Evolutionary conservation across 1,140 invertebrate genomes (phyloP).

Genomic region (Lineus longissimus): DNA sequence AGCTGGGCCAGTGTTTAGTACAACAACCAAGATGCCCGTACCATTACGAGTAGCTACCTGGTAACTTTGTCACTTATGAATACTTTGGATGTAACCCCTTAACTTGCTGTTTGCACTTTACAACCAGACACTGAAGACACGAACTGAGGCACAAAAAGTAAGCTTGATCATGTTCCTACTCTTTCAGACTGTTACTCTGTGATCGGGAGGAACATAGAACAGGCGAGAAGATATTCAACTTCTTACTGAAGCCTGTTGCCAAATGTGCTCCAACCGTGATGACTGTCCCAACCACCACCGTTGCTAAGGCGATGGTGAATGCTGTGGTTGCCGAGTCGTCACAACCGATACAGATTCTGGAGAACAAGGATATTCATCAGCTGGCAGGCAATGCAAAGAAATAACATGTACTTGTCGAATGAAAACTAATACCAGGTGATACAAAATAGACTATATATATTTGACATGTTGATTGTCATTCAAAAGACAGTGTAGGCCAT

Average conservation of each 20-base stretch:
- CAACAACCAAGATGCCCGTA: neutral
- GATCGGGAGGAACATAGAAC: constrained; percentile 42
- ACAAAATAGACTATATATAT: too few relatives aligned
- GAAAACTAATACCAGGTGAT: too few relatives aligned
- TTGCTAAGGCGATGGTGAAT: constrained; percentile 45
- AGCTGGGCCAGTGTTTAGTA: neutral
- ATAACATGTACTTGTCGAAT: too few relatives aligned
- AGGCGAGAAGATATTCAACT: constrained; percentile 32
- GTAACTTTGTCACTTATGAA: neutral
- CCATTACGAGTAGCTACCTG: neutral
- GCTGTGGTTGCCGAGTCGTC: constrained; percentile 25
- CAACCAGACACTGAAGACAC: neutral
- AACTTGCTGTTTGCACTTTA: neutral
- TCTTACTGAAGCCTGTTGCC: constrained; percentile 39
- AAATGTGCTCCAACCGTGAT: constrained; percentile 46
- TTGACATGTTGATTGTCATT: too few relatives aligned
- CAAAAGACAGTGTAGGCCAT: too few relatives aligned
- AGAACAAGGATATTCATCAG: constrained; percentile 47
- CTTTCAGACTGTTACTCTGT: constrained; percentile 41
- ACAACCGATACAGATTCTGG: constrained; percentile 32
- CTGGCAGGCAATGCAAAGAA: too few relatives aligned
- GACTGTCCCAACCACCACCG: constrained; percentile 36
- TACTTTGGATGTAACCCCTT: neutral
- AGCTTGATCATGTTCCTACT: neutral
- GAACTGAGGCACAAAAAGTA: neutral